Evolutionary conservation across 37 sponge, comb jelly and placozoan genomes (phyloP).

Genomic region (Lycopodina hypogea): DNA sequence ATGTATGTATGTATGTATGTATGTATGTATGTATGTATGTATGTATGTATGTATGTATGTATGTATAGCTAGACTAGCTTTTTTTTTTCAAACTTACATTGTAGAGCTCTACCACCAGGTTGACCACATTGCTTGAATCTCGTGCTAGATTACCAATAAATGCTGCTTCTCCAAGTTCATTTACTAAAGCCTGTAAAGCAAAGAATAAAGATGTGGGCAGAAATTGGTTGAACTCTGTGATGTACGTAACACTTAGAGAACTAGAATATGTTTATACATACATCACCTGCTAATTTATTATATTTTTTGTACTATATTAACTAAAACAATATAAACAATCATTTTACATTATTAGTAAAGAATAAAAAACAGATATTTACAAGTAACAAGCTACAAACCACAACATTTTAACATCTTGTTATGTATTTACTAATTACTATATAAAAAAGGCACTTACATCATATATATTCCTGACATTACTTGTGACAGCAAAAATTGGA

Average conservation of each 20-base stretch:
- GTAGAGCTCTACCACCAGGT: constrained; percentile 50
- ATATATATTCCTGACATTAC: constrained; percentile 32
- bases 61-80: no score
- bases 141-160: constrained; percentile 33
- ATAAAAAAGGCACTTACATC: constrained; percentile 21
- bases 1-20: no score
- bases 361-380: neutral
- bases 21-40: no score
- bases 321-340: no score
- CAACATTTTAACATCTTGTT: no score
- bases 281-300: no score
- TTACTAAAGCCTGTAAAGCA: neutral
- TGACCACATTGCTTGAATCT: constrained; percentile 69
- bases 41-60: no score
- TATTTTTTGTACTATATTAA: no score
- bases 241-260: no score
- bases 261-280: no score
- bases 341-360: no score
- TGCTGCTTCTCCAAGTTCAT: constrained; percentile 20
- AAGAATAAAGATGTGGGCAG: neutral
- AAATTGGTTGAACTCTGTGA: no score
- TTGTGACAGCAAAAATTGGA: constrained; percentile 74
- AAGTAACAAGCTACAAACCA: neutral
- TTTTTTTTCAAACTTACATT: constrained; percentile 37
- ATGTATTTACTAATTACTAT: neutral